Base-by-base conservation (phyloP, 2,113 vertebrate species). In the Trichechus manatus region DNA sequence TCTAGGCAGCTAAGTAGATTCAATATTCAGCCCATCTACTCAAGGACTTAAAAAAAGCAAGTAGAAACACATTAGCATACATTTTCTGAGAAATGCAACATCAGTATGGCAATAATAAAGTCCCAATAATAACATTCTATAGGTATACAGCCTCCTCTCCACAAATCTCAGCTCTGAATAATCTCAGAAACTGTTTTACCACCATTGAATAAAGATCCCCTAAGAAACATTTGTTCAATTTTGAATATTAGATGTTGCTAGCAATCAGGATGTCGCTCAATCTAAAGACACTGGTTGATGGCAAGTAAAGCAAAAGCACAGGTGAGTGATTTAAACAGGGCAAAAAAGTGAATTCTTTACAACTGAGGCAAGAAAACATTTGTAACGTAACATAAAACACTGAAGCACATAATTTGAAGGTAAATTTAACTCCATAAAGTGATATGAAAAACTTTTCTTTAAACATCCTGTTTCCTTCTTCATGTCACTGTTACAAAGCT, bases 41-140 rank as follows among this genome's bases (percentile, higher is more conserved):
- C 33, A 36, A 95, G 68, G 50, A 9, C 72, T 89, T 91, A 83
- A 90, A 91, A 87, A 93, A 88, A 87, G 10, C 59, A 82, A 63
- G 63, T 39, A 68, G 94, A 92, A 95, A 87, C 27, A 95, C 39
- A 92, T 92, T 82, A 94, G n/a, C 87, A 96, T 90, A 75, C 31
- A 93, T 92, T 96, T 97, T 29, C 77, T 95, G 83, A 93, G 84
- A 93, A 93, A 82, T 19, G 53, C 19, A 92, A 61, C n/a, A 92
- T 85, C 89, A 85, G 0, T 50, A 47, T 95, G 92, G 94, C 63
- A 91, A 79, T 75, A 72, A 74, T 59, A 92, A 84, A 87, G 36
- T 53, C 78, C 53, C 61, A 82, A 19, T 59, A 93, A 89, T 64
- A 86, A 63, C 64, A 88, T 85, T 87, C 84, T 72, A 14, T 72